These are phyloP conservation scores for Kuschelorhynchus macadamiae DNA, from an alignment of 2,888 invertebrate species.

Conservation along the genomic window DNA sequence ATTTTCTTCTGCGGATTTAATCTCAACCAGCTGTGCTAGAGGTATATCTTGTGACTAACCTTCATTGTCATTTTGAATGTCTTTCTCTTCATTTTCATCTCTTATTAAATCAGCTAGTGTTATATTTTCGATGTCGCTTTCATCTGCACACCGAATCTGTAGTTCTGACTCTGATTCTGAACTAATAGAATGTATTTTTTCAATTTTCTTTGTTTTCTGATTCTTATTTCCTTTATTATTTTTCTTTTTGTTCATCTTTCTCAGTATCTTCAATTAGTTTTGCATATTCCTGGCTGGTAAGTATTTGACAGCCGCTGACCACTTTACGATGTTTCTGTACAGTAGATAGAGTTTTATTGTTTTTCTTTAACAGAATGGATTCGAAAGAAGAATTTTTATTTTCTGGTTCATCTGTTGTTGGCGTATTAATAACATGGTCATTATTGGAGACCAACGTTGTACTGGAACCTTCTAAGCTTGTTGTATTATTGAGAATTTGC, in stretches of 20 bases:
- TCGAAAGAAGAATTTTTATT: slow-evolving; percentile 8
- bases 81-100: slow-evolving; percentile 10
- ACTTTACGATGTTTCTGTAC: slow-evolving; percentile 11
- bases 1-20: slow-evolving; percentile 1
- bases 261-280: slow-evolving; percentile 9
- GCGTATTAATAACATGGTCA: background rate
- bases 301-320: slow-evolving; percentile 10
- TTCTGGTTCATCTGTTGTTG: background rate
- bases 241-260: slow-evolving; percentile 7
- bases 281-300: slow-evolving; percentile 16
- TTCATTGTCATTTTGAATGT: slow-evolving; percentile 3
- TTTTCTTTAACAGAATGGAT: slow-evolving; percentile 16
- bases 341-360: slow-evolving; percentile 4
- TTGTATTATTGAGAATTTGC: background rate
- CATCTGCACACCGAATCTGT: background rate
- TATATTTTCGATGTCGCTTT: slow-evolving; percentile 12
- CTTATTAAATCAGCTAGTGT: slow-evolving; percentile 18
- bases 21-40: slow-evolving; percentile 10
- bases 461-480: slow-evolving; percentile 4
- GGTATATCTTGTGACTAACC: slow-evolving; percentile 11
- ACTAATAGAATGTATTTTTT: slow-evolving; percentile 1
- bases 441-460: background rate
- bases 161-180: slow-evolving; percentile 11
- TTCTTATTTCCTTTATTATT: background rate
- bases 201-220: slow-evolving; percentile 12